Conservation (phyloP, 2,113 vertebrate genomes). For the Labeo rohita region DNA sequence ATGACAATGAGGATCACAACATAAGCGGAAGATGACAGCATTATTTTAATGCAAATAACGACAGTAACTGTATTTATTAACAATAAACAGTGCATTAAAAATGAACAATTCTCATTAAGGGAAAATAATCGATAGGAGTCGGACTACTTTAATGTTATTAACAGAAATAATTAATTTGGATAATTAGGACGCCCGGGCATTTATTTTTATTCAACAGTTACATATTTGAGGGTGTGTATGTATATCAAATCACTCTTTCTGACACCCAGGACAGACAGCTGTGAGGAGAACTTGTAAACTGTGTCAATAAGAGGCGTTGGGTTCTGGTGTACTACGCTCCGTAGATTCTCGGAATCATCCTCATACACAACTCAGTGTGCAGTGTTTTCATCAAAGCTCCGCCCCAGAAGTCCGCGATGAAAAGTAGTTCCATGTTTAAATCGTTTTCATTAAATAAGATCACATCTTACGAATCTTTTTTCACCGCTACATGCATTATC, state of each 20-base stretch:
- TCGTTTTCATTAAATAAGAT: background rate
- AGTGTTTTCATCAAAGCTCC: constrained; percentile 24
- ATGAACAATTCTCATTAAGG: background rate
- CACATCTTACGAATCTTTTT: background rate
- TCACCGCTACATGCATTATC: background rate
- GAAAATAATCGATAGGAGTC: background rate
- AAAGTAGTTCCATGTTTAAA: constrained; percentile 27
- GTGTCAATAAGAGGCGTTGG: background rate
- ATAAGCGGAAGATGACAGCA: background rate
- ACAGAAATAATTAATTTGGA: background rate
- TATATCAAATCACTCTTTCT: background rate
- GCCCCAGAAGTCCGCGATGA: background rate
- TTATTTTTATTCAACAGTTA: background rate
- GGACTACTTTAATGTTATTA: too few relatives aligned
- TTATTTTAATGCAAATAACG: background rate
- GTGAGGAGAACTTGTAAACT: background rate
- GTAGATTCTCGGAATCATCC: constrained; percentile 26
- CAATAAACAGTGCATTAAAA: background rate
- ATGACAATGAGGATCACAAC: background rate
- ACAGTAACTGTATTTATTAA: background rate
- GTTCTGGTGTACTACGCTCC: background rate
- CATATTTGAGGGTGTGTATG: background rate
- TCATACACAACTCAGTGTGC: background rate
- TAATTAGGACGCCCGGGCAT: background rate
- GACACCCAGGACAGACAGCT: background rate